phyloP scores from a whole-genome alignment of 2,888 invertebrate species.

The Amphipoea lucens region DNA sequence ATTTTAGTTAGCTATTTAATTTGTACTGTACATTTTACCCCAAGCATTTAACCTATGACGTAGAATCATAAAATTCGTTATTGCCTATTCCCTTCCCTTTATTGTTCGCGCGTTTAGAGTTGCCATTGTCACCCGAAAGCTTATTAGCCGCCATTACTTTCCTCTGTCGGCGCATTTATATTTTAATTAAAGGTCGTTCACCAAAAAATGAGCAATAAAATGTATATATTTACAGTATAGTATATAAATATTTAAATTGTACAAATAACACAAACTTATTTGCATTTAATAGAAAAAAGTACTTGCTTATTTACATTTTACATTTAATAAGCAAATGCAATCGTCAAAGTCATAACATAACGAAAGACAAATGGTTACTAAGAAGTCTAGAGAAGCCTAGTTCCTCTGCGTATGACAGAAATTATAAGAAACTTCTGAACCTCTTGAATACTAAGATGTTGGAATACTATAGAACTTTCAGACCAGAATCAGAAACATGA shows the following conservation, averaged over 20 bases:
- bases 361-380: not conserved
- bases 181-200: conserved; percentile 63
- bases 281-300: conserved; percentile 62
- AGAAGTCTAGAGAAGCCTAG: not conserved
- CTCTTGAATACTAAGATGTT: conserved; percentile 12
- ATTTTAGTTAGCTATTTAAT: conserved; percentile 63
- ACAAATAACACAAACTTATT: conserved; percentile 72
- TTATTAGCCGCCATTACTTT: conserved; percentile 79
- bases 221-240: conserved; percentile 26
- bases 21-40: conserved; percentile 60
- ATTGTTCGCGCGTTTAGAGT: conserved; percentile 69
- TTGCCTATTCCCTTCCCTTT: conserved; percentile 70
- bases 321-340: not conserved
- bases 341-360: not conserved
- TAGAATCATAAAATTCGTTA: conserved; percentile 77
- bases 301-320: not conserved
- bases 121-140: conserved; percentile 72
- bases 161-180: conserved; percentile 70
- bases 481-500: conserved; percentile 10
- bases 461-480: conserved; percentile 23
- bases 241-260: conserved; percentile 26
- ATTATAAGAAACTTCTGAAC: conserved; percentile 11
- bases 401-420: conserved; percentile 14
- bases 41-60: conserved; percentile 65
- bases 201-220: conserved; percentile 50